Percentiles rank a stretch among this genome's conserved stretches.
These are phyloP conservation scores for Hemistola chrysoprasaria DNA, from an alignment of 2,888 invertebrate species.

Conservation along the genomic window DNA sequence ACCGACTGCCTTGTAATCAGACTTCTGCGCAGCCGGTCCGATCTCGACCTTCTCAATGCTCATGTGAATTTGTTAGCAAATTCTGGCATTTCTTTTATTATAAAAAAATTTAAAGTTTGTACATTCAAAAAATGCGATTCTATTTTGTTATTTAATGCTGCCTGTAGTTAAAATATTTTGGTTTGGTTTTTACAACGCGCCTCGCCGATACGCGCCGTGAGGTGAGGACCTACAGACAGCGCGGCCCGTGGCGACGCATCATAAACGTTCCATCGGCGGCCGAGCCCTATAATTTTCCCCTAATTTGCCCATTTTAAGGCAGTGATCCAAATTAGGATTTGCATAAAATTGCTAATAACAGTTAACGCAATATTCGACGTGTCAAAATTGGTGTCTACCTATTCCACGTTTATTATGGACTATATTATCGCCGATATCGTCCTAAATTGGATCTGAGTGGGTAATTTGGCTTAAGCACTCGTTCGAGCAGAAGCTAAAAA, in stretches of 20 bases:
- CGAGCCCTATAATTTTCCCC: conserved; percentile 71
- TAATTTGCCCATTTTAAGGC: conserved; percentile 69
- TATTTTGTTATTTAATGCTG: no score
- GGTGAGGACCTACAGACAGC: conserved; percentile 39
- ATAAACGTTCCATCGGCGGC: conserved; percentile 63
- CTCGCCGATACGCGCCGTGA: no score
- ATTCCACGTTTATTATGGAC: conserved; percentile 52
- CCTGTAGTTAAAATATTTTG: no score
- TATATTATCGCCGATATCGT: conserved; percentile 52
- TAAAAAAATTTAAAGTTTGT: conserved; percentile 24
- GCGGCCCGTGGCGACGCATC: conserved; percentile 50
- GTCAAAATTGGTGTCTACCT: conserved; percentile 64
- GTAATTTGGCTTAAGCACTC: conserved; percentile 50
- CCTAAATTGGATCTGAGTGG: conserved; percentile 46
- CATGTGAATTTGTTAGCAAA: conserved; percentile 73
- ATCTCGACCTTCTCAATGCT: conserved; percentile 45
- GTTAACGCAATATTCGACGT: conserved; percentile 65
- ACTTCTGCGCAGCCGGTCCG: conserved; percentile 54
- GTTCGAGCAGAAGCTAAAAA: conserved; percentile 49
- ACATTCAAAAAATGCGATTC: no score
- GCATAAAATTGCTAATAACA: conserved; percentile 77
- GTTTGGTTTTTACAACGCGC: no score
- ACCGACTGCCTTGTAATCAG: conserved; percentile 76
- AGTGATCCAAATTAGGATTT: conserved; percentile 72
- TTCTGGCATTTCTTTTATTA: conserved; percentile 45